Conservation (phyloP, 2,888 invertebrate species). For the Cephus spinipes region DNA sequence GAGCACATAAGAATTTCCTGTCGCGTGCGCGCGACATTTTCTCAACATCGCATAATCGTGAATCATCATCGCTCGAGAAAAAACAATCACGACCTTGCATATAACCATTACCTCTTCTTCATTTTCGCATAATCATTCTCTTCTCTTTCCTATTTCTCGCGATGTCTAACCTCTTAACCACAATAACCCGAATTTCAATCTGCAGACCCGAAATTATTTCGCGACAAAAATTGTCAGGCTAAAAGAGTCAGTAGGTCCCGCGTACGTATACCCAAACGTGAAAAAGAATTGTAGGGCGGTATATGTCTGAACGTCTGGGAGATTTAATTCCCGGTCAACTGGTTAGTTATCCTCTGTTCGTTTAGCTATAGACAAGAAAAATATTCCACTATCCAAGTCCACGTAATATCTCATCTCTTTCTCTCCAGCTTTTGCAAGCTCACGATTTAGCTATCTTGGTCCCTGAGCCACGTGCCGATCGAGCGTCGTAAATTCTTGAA, state of each 20-base stretch:
- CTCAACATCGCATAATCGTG: not conserved
- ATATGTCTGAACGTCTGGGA: too few species aligned
- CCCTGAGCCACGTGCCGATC: not conserved
- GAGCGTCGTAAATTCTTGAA: not conserved
- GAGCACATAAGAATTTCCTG: not conserved
- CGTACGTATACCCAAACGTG: too few species aligned
- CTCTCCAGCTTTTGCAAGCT: not conserved
- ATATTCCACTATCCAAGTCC: not conserved
- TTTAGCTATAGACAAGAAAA: not conserved
- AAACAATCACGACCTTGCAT: not conserved
- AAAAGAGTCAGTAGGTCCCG: too few species aligned
- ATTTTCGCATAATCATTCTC: not conserved
- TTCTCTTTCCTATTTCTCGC: too few species aligned
- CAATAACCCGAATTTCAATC: too few species aligned
- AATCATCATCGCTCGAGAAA: not conserved
- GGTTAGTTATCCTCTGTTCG: too few species aligned
- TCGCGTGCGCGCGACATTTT: not conserved
- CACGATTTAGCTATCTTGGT: not conserved
- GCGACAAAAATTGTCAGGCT: too few species aligned
- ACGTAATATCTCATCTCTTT: not conserved
- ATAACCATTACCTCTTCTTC: not conserved
- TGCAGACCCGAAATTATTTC: too few species aligned
- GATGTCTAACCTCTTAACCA: too few species aligned
- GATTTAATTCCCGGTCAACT: too few species aligned
- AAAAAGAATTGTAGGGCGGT: too few species aligned